Conservation (phyloP, 2,797 vertebrate genomes). For the Sebastes ruberrimus region DNA sequence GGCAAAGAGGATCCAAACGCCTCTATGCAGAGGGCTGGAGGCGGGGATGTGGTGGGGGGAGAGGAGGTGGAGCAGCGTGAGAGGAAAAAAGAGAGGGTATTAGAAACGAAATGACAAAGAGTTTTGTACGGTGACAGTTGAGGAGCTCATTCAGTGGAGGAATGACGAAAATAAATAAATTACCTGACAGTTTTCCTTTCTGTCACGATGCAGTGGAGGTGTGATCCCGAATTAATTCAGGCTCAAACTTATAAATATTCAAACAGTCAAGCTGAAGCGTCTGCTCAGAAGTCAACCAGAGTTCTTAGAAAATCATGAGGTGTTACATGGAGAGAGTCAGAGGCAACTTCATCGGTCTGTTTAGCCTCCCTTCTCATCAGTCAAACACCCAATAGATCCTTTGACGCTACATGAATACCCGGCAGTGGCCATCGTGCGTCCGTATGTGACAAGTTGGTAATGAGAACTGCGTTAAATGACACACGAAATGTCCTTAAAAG, state of each 20-base stretch:
- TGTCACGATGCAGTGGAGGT: not conserved
- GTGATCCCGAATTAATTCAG: constrained; percentile 17
- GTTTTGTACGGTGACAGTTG: constrained; percentile 11
- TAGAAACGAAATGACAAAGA: constrained; percentile 36
- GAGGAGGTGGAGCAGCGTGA: constrained; percentile 16
- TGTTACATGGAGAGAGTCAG: not conserved
- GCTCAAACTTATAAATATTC: constrained; percentile 28
- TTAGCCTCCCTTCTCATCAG: not conserved
- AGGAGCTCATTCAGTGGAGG: not conserved
- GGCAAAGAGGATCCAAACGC: constrained; percentile 62
- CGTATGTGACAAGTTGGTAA: too few relatives aligned
- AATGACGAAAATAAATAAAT: not conserved
- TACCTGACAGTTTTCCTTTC: not conserved
- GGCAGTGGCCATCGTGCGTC: not conserved
- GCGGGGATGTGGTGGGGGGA: not conserved
- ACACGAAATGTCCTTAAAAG: too few relatives aligned
- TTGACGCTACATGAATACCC: not conserved
- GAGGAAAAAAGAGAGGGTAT: not conserved
- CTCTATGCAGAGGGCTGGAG: constrained; percentile 48
- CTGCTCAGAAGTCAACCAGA: not conserved
- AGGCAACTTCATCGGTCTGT: not conserved
- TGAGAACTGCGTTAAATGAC: too few relatives aligned
- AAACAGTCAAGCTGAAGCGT: not conserved
- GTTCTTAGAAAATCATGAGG: not conserved
- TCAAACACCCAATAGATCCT: not conserved